A percentile compares a stretch with the other conserved stretches of the same genome.
Conservation (phyloP, 1,140 invertebrate genomes). For the Sycobia sp. region DNA sequence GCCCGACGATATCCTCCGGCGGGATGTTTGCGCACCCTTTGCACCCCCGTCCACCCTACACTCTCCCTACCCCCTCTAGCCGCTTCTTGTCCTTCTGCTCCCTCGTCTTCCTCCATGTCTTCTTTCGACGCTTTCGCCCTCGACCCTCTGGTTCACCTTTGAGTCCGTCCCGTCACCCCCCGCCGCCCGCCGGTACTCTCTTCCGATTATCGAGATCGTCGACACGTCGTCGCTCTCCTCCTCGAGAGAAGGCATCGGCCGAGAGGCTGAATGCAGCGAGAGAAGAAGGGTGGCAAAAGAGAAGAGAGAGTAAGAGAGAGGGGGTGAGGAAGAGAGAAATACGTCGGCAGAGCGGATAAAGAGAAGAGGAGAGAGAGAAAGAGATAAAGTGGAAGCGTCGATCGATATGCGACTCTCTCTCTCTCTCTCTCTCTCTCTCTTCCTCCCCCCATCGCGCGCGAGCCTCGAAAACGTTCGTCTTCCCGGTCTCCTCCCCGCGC, state of each 20-base stretch:
- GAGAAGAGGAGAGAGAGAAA: too few species aligned
- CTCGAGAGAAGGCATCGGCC: not conserved
- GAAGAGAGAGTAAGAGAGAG: too few species aligned
- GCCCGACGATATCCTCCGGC: constrained; percentile 19
- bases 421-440: too few species aligned
- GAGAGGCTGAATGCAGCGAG: not conserved
- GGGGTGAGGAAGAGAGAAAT: too few species aligned
- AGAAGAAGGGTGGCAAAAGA: not conserved
- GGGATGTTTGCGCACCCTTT: constrained; percentile 18
- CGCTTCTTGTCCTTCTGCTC: not conserved
- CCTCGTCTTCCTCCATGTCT: not conserved
- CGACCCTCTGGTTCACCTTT: not conserved
- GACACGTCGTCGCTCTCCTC: constrained; percentile 3
- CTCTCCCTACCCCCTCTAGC: not conserved
- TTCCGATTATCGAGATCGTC: constrained; percentile 26
- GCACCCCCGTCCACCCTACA: not conserved
- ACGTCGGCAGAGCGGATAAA: too few species aligned
- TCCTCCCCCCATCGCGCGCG: not conserved
- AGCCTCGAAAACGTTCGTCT: constrained; percentile 5
- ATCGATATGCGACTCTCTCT: too few species aligned
- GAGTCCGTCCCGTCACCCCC: not conserved
- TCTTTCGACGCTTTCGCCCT: not conserved
- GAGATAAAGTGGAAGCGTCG: not conserved
- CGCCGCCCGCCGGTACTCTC: too few species aligned
- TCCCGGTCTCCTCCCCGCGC: not conserved